Evolutionary conservation across 2,113 vertebrate species (phyloP).

Genomic region (Eudyptes chrysolophus): DNA sequence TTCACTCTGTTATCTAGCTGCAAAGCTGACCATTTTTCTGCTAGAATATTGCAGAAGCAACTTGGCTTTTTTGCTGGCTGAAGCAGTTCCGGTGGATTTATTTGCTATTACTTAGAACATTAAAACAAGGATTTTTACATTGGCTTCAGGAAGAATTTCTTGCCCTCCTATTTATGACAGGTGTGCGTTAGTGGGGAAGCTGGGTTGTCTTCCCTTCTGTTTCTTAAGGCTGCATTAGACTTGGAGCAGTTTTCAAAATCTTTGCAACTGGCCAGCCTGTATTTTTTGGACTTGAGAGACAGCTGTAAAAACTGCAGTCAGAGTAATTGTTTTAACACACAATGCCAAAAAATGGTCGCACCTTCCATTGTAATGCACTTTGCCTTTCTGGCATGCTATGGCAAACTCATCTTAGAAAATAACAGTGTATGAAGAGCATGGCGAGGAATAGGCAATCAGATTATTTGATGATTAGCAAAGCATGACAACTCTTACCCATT

Average conservation of each 20-base stretch:
- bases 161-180: neutral
- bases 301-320: neutral
- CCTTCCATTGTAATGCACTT: neutral
- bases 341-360: neutral
- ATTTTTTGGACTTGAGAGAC: neutral
- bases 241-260: neutral
- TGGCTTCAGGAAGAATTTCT: neutral
- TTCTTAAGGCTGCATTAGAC: neutral
- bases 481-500: neutral
- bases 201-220: neutral
- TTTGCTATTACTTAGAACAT: neutral
- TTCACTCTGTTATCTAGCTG: neutral
- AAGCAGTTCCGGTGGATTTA: slow-evolving; percentile 10
- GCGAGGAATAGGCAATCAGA: neutral
- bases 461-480: neutral
- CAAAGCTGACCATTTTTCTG: neutral
- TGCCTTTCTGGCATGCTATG: neutral
- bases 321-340: neutral
- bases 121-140: neutral
- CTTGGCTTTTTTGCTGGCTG: neutral
- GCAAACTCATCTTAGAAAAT: neutral
- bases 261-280: neutral
- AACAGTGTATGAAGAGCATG: neutral
- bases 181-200: neutral
- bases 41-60: neutral